phyloP scores from a whole-genome alignment of 2,888 invertebrate genomes.

The Tenthredo distinguenda region DNA sequence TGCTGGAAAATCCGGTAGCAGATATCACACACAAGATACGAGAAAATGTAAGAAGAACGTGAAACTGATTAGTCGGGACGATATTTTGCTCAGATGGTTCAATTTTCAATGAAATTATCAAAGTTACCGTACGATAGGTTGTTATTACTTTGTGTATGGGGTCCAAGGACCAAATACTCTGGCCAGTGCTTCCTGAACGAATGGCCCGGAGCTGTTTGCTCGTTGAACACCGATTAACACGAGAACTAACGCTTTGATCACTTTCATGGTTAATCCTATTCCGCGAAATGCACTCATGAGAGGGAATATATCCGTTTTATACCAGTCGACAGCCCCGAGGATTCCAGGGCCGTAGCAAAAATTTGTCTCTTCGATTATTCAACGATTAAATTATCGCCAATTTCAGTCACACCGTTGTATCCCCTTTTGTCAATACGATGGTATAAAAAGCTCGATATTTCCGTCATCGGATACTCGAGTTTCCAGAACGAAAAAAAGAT shows the following conservation, averaged over 20 bases:
- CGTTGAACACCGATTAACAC: conserved; percentile 53
- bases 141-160: conserved; percentile 43
- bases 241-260: conserved; percentile 53
- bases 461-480: background rate
- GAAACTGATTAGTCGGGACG: background rate
- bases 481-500: background rate
- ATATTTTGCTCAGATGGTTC: background rate
- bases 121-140: background rate
- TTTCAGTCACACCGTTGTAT: background rate
- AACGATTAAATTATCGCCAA: background rate
- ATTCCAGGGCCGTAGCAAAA: conserved; percentile 24
- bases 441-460: background rate
- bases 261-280: conserved; percentile 38
- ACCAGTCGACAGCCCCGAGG: conserved; percentile 35
- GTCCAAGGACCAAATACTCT: conserved; percentile 62
- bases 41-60: background rate
- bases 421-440: background rate
- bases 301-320: conserved; percentile 49
- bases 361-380: conserved; percentile 7
- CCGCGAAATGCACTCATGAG: conserved; percentile 50
- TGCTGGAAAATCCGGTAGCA: conserved; percentile 67
- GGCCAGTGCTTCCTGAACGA: conserved; percentile 62
- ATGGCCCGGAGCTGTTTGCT: conserved; percentile 55
- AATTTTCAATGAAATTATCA: conserved; percentile 3
- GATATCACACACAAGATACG: background rate